phyloP scores from a whole-genome alignment of 2,797 vertebrate genomes.

The Pangasius sanitwongsei region DNA sequence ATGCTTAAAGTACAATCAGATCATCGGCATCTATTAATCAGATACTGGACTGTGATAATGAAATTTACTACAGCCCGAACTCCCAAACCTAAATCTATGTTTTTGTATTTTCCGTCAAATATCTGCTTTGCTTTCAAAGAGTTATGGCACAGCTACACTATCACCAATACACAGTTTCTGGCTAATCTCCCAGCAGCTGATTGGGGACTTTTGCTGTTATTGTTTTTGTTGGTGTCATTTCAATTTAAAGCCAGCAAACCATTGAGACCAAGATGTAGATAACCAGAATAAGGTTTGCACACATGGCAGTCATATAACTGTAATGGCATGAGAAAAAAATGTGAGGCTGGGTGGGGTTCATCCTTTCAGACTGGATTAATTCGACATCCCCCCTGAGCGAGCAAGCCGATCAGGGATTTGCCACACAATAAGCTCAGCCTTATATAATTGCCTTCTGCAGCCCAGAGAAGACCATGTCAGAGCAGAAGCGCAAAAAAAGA shows the following conservation, averaged over 20 bases:
- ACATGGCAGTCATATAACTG: conserved; percentile 52
- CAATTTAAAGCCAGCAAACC: conserved; percentile 66
- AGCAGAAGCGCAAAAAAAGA: conserved; percentile 49
- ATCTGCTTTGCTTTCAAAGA: neutral
- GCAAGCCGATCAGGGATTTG: conserved; percentile 67
- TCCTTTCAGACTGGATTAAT: conserved; percentile 68
- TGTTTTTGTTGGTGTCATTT: conserved; percentile 61
- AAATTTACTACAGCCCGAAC: neutral
- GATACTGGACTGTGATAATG: neutral
- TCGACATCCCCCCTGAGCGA: conserved; percentile 61
- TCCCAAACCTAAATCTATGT: neutral
- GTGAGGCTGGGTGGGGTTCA: conserved; percentile 54
- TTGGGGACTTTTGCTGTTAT: neutral
- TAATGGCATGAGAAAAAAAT: conserved; percentile 56
- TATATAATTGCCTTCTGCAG: conserved; percentile 64
- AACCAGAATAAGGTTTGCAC: conserved; percentile 63
- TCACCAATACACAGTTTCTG: conserved; percentile 62
- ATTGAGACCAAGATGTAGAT: conserved; percentile 57
- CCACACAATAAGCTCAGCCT: conserved; percentile 61
- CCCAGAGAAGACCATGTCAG: conserved; percentile 41
- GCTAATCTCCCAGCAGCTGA: conserved; percentile 66
- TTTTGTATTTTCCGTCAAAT: neutral
- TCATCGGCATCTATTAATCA: neutral
- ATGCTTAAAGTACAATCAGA: neutral
- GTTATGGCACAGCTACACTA: neutral